phyloP scores from a whole-genome alignment of 2,797 vertebrate genomes.

The Ispidina lecontei region DNA sequence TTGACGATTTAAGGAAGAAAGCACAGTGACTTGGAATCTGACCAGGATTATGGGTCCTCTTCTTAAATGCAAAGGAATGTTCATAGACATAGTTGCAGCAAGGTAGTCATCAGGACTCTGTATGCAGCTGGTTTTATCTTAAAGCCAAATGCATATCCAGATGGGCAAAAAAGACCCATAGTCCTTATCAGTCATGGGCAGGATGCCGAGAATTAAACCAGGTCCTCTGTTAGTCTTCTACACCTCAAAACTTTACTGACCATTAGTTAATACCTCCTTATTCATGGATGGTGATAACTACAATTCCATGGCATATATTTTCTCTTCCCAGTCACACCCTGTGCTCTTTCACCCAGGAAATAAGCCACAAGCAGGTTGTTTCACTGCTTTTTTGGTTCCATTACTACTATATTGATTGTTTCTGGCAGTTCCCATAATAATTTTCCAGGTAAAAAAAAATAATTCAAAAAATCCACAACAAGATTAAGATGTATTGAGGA shows the following conservation, averaged over 20 bases:
- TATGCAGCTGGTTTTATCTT: neutral
- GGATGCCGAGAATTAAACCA: neutral
- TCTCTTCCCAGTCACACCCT: conserved; percentile 29
- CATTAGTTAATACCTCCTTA: neutral
- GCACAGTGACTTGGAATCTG: neutral
- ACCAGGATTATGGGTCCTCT: neutral
- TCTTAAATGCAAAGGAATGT: neutral
- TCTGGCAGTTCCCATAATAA: neutral
- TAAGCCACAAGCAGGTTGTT: conserved; percentile 1
- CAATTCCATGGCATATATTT: neutral
- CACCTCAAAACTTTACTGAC: neutral
- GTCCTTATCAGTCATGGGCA: neutral
- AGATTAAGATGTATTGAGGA: neutral
- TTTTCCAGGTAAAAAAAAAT: neutral
- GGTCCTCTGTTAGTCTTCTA: neutral
- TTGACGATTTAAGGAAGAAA: neutral
- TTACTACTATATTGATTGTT: neutral
- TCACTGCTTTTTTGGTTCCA: conserved; percentile 19
- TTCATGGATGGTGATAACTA: neutral
- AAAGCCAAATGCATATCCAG: neutral
- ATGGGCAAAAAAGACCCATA: neutral
- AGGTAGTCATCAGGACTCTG: neutral
- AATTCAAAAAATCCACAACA: neutral
- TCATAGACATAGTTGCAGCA: neutral
- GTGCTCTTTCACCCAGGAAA: conserved; percentile 14